These are phyloP conservation scores for Drosophila anomalipes DNA, from an alignment of 2,888 invertebrate species.

Conservation along the genomic window DNA sequence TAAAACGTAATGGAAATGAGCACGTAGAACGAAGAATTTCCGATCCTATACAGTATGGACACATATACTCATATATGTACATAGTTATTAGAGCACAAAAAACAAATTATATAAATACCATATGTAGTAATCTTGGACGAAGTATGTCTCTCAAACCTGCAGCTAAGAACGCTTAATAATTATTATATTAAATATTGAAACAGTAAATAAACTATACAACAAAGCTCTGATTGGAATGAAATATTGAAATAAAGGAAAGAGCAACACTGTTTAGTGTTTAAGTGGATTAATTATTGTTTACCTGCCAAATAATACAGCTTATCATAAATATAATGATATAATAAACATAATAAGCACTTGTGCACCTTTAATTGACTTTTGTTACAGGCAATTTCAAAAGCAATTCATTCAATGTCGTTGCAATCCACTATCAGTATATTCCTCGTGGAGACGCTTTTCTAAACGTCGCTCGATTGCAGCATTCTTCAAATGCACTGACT, in stretches of 20 bases:
- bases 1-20: background rate
- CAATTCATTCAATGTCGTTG: background rate
- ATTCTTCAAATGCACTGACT: background rate
- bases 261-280: background rate
- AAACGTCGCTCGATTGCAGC: conserved; percentile 14
- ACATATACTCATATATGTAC: background rate
- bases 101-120: background rate
- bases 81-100: too few species aligned
- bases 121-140: background rate
- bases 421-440: background rate
- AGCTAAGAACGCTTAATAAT: background rate
- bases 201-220: too few species aligned
- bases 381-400: background rate
- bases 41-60: background rate
- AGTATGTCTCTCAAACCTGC: background rate
- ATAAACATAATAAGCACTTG: background rate
- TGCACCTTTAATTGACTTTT: conserved; percentile 3
- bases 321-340: background rate
- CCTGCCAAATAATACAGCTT: background rate
- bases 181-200: background rate
- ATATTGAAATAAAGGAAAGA: background rate
- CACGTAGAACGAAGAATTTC: background rate
- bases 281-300: background rate
- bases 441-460: background rate
- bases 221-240: background rate